Percentiles rank a stretch among this genome's conserved stretches.
These are phyloP conservation scores for Linnaemya vulpina DNA, from an alignment of 2,888 invertebrate genomes.

Conservation along the genomic window DNA sequence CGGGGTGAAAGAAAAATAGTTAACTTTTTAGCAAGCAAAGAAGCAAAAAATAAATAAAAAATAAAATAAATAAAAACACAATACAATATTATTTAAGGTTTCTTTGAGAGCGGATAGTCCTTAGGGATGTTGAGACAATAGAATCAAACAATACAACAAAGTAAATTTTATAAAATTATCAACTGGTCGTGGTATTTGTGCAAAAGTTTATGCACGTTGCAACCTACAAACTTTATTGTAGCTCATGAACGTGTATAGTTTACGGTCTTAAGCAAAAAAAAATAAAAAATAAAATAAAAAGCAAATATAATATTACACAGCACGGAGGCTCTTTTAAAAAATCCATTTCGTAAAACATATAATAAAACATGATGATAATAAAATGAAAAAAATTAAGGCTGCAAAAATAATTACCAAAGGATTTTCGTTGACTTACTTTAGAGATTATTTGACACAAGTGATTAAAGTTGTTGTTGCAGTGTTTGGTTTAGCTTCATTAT, in stretches of 20 bases:
- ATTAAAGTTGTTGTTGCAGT: conserved; percentile 46
- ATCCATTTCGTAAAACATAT: neutral
- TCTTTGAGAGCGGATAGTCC: neutral
- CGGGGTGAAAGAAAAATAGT: neutral
- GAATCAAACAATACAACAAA: conserved; percentile 26
- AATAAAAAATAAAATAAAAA: too few species aligned
- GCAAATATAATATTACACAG: conserved; percentile 46
- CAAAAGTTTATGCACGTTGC: neutral
- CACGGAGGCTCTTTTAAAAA: neutral
- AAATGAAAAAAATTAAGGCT: conserved; percentile 41
- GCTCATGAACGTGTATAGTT: conserved; percentile 11
- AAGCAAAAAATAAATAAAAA: too few species aligned
- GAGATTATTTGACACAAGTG: conserved; percentile 62
- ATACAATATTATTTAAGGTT: conserved; percentile 31
- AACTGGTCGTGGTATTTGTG: conserved; percentile 1
- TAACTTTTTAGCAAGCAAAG: conserved; percentile 9
- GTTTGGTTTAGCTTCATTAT: conserved; percentile 14
- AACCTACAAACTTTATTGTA: conserved; percentile 1
- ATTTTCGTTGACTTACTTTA: conserved; percentile 67
- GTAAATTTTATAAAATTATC: conserved; percentile 45
- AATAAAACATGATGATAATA: conserved; percentile 4
- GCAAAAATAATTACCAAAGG: conserved; percentile 68
- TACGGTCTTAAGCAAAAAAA: conserved; percentile 29
- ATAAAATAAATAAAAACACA: neutral
- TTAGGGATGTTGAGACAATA: conserved; percentile 10